phyloP scores from a whole-genome alignment of 2,113 vertebrate genomes.

The Corvus cornix region DNA sequence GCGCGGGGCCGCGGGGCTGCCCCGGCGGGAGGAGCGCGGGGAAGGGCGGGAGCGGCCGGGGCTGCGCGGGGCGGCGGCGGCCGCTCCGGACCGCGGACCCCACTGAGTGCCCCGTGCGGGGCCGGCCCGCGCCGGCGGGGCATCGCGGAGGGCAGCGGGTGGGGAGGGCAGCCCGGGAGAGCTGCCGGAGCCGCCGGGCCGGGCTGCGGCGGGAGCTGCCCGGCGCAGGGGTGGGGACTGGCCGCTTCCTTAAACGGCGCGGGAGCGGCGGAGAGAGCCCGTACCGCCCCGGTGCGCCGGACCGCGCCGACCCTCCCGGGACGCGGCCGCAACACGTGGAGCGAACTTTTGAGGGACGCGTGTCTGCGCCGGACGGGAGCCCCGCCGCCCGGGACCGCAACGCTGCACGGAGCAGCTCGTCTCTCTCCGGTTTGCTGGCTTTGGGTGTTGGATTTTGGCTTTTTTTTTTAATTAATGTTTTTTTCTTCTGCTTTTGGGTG shows the following conservation, averaged over 20 bases:
- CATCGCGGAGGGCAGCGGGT: not conserved
- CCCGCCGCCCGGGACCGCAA: not conserved
- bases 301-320: not conserved
- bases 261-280: not conserved
- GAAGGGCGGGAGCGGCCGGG: not conserved
- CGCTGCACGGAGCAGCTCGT: not conserved
- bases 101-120: not conserved
- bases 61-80: not conserved
- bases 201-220: constrained; percentile 30
- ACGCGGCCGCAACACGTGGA: constrained; percentile 57
- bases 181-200: not conserved
- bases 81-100: not conserved
- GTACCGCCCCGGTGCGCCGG: not conserved
- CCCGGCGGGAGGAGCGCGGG: not conserved
- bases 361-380: not conserved
- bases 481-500: not conserved
- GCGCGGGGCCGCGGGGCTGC: not conserved
- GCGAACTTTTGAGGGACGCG: constrained; percentile 60
- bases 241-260: constrained; percentile 63
- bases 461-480: not conserved
- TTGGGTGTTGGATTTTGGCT: not conserved
- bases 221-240: constrained; percentile 59
- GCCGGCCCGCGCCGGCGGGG: not conserved
- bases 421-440: constrained; percentile 35
- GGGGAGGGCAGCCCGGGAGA: not conserved